Evolutionary conservation across 2,888 invertebrate genomes (phyloP).

Genomic region (Apotomis turbidana): DNA sequence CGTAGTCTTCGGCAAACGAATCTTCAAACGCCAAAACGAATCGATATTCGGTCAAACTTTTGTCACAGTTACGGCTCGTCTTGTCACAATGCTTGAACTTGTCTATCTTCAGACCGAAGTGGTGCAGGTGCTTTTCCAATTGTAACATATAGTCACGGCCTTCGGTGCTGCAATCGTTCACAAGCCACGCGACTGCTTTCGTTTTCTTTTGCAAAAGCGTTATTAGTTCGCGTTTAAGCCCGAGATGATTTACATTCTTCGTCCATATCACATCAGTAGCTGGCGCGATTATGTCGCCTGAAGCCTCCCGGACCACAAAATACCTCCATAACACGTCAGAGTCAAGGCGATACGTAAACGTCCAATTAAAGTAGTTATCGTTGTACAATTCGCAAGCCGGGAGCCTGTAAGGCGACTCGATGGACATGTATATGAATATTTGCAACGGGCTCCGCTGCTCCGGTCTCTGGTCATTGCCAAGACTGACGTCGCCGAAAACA

Average conservation of each 20-base stretch:
- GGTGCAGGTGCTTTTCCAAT: conserved; percentile 61
- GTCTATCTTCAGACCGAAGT: conserved; percentile 60
- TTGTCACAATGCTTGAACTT: conserved; percentile 58
- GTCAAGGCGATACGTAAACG: conserved; percentile 64
- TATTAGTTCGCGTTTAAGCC: conserved; percentile 48
- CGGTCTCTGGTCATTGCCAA: conserved; percentile 48
- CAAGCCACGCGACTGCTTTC: conserved; percentile 64
- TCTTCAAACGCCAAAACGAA: conserved; percentile 72
- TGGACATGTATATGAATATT: conserved; percentile 58
- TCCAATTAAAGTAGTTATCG: conserved; percentile 67
- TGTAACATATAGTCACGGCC: conserved; percentile 56
- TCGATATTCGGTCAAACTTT: conserved; percentile 58
- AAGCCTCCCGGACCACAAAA: conserved; percentile 57
- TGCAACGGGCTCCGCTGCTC: conserved; percentile 48
- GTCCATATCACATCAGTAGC: conserved; percentile 52
- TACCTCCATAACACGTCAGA: conserved; percentile 64
- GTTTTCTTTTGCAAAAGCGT: conserved; percentile 54
- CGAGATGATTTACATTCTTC: conserved; percentile 44
- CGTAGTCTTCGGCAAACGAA: conserved; percentile 63
- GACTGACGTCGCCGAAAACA: conserved; percentile 52
- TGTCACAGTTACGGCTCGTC: conserved; percentile 52
- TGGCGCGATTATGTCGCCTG: conserved; percentile 58
- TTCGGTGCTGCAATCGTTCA: conserved; percentile 56
- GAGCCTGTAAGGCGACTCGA: conserved; percentile 54
- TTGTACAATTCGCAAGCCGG: conserved; percentile 61